Conservation (phyloP, 37 sponge, comb jelly and placozoan species). For the Crambe crambe region DNA sequence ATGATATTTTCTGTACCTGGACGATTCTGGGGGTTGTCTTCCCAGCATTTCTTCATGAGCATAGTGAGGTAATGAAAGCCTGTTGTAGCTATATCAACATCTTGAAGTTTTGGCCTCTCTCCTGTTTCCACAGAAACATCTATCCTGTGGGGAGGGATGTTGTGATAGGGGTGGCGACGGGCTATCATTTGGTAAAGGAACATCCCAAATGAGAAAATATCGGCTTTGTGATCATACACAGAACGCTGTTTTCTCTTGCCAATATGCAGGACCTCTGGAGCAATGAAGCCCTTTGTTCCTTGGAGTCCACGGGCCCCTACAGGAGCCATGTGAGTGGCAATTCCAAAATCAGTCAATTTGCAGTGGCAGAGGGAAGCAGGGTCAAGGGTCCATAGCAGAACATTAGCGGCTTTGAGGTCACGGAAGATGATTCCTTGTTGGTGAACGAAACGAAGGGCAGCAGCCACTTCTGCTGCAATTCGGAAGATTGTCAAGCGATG, state of each 20-base stretch:
- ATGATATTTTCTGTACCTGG: constrained; percentile 46
- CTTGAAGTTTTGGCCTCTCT: constrained; percentile 68
- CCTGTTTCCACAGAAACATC: constrained; percentile 52
- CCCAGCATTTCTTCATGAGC: constrained; percentile 85
- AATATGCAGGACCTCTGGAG: constrained; percentile 85
- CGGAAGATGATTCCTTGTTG: constrained; percentile 77
- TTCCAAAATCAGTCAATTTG: constrained; percentile 88
- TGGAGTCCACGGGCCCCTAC: constrained; percentile 67
- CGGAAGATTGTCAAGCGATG: constrained; percentile 67
- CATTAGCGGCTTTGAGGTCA: constrained; percentile 88
- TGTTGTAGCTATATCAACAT: constrained; percentile 49
- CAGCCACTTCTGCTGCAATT: constrained; percentile 83
- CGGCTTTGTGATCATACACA: constrained; percentile 78
- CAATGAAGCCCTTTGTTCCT: constrained; percentile 91
- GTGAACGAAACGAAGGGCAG: constrained; percentile 84
- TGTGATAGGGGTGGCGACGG: constrained; percentile 69
- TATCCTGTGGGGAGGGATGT: constrained; percentile 52
- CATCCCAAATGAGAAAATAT: constrained; percentile 90
- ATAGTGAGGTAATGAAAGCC: constrained; percentile 67
- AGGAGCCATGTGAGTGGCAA: constrained; percentile 69
- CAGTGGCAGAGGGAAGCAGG: constrained; percentile 74
- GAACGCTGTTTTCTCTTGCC: constrained; percentile 65
- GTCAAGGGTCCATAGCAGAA: constrained; percentile 89
- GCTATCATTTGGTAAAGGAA: constrained; percentile 86
- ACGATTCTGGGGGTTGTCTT: constrained; percentile 68